phyloP scores from a whole-genome alignment of 2,888 invertebrate species.

The Gortyna flavago region DNA sequence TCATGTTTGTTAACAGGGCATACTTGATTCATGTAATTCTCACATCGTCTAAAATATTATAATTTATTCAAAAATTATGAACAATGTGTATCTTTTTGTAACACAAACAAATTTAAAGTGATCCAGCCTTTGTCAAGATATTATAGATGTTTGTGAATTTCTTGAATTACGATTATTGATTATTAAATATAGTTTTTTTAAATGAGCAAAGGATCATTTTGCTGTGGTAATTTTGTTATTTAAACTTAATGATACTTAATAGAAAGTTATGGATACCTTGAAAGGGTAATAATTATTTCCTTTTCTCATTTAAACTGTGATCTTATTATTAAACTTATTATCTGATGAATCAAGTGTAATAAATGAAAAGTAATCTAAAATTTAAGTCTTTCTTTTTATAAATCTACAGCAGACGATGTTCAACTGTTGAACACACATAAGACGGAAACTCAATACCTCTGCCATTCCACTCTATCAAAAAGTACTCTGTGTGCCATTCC shows the following conservation, averaged over 20 bases:
- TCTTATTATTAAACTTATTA: slow-evolving; percentile 72
- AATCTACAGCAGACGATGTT: neutral
- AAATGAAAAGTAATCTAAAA: slow-evolving; percentile 69
- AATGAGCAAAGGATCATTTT: slow-evolving; percentile 81
- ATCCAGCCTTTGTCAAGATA: slow-evolving; percentile 31
- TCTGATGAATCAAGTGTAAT: slow-evolving; percentile 76
- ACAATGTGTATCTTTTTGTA: slow-evolving; percentile 18
- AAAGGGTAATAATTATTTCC: slow-evolving; percentile 69
- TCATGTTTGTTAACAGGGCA: slow-evolving; percentile 45
- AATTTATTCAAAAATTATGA: slow-evolving; percentile 28
- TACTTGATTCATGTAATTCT: slow-evolving; percentile 64
- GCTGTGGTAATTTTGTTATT: slow-evolving; percentile 68
- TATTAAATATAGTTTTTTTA: slow-evolving; percentile 68
- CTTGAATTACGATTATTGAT: slow-evolving; percentile 48
- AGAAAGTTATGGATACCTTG: slow-evolving; percentile 57
- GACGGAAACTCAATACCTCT: neutral
- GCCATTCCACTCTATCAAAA: no score
- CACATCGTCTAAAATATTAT: slow-evolving; percentile 51
- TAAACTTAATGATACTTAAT: slow-evolving; percentile 61
- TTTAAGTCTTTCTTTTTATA: slow-evolving; percentile 27
- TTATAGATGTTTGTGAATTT: slow-evolving; percentile 60
- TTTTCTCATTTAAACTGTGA: slow-evolving; percentile 83
- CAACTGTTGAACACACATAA: neutral
- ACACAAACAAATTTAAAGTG: slow-evolving; percentile 29
- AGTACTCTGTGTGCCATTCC: no score